Evolutionary conservation across 2,888 invertebrate genomes (phyloP), one percentile per base, ranked within the genome.

Genomic region (Drosophila bunnanda): DNA sequence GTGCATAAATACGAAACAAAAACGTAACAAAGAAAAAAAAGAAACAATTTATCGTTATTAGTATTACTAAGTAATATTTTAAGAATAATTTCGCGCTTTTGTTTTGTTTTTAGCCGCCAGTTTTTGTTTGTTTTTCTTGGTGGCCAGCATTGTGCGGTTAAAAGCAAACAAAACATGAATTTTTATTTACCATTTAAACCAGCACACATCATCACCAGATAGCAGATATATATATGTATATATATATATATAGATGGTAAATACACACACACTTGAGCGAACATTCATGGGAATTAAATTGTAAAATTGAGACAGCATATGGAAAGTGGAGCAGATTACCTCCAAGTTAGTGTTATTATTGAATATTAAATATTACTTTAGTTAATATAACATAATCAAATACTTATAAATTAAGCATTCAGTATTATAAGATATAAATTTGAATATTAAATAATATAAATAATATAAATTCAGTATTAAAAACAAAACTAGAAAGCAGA

Each of bases 21-120:
- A 54, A 17, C 17, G 5, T 10, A 39, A 39, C 1, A 9, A 44
- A 53, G 64, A 12, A 12, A 15, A 57, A 38, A n/a, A 58, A 50
- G 38, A 30, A 36, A 44, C 38, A 79, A 68, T 75, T 64, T 65
- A 83, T 81, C 36, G 64, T 70, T 84, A 67, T 82, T 81, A 82
- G 77, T 84, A 77, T 79, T 84, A 69, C 76, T 76, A 82, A 84
- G 82, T 84, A 75, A 79, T 78, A 79, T 82, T 75, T 76, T 55
- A 46, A 39, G 55, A 79, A 43, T 61, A 32, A 64, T 50, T 55
- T 53, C 6, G 28, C 15, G 44, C 25, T 43, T 59, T 59, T 15
- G 17, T 67, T 67, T 66, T 38, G 32, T 69, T 62, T 54, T 76
- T 48, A 56, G 73, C 71, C 41, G 20, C 58, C 44, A 15, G 30